phyloP scores from a whole-genome alignment of 1,140 invertebrate species.

The Goniozus legneri region DNA sequence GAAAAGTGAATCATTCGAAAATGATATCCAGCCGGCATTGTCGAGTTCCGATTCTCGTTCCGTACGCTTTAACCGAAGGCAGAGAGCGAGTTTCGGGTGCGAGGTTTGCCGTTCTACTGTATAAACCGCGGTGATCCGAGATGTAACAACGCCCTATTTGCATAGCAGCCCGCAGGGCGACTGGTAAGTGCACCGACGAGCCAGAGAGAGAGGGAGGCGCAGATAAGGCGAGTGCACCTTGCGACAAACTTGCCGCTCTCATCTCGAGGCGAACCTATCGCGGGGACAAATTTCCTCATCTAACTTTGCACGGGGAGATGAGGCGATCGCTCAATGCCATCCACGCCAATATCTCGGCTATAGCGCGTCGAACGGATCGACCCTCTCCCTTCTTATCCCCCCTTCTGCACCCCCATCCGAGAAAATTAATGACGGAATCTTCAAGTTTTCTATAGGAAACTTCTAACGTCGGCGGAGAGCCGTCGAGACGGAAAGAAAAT shows the following conservation, averaged over 20 bases:
- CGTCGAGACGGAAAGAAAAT: not conserved
- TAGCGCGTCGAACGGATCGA: conserved; percentile 13
- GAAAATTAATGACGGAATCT: conserved; percentile 46
- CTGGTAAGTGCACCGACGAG: no score
- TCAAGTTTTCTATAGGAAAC: conserved; percentile 39
- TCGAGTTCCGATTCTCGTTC: no score
- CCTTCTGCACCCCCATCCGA: not conserved
- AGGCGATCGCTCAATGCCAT: conserved; percentile 52
- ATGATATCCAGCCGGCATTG: no score
- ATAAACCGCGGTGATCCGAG: no score
- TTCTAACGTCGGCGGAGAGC: conserved; percentile 26
- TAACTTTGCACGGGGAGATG: conserved; percentile 52
- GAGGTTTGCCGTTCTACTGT: no score
- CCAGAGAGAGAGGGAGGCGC: no score
- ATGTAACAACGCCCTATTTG: no score
- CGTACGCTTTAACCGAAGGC: no score
- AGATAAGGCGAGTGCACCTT: no score
- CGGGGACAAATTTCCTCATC: conserved; percentile 54
- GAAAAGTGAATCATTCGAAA: no score
- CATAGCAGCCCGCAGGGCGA: no score
- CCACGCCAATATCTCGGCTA: conserved; percentile 26
- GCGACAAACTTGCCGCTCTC: conserved; percentile 17
- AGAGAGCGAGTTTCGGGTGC: no score
- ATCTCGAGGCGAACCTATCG: conserved; percentile 51
- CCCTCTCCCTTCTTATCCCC: not conserved